Percentiles rank a stretch among this genome's conserved stretches.
These are phyloP conservation scores for Leptinotarsa texana DNA, from an alignment of 1,140 invertebrate genomes.

Conservation along the genomic window DNA sequence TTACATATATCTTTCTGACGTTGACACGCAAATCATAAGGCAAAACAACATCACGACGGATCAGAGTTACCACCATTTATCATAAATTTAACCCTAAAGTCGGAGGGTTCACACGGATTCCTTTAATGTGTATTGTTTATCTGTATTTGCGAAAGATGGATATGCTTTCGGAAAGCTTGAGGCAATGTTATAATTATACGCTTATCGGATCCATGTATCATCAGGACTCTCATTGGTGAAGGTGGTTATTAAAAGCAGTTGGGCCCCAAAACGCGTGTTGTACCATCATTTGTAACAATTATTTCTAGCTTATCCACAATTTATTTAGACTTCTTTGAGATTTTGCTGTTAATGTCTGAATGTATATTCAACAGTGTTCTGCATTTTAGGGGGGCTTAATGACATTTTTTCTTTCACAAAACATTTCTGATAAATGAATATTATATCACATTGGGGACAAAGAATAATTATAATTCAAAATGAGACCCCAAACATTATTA, in stretches of 20 bases:
- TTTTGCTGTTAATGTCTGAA: conserved; percentile 8
- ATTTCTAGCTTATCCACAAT: conserved; percentile 49
- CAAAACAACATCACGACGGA: conserved; percentile 17
- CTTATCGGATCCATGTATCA: conserved; percentile 51
- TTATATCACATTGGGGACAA: no score
- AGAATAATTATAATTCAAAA: no score
- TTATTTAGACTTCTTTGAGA: conserved; percentile 11
- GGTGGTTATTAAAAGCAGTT: conserved; percentile 50
- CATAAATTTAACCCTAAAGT: conserved; percentile 24
- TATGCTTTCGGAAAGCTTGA: conserved; percentile 34
- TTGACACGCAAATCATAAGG: conserved; percentile 43
- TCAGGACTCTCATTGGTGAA: conserved; percentile 38
- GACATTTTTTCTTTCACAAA: no score
- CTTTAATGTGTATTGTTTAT: conserved; percentile 41
- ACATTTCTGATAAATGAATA: no score
- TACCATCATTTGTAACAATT: conserved; percentile 51
- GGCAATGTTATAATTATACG: conserved; percentile 48
- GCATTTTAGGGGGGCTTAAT: no score
- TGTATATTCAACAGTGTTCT: background rate
- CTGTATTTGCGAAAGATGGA: conserved; percentile 48
- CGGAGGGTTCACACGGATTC: conserved; percentile 38
- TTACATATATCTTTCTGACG: conserved; percentile 39
- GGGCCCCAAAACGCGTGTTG: conserved; percentile 34
- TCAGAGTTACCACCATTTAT: conserved; percentile 10
- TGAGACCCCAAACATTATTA: no score